Percentiles rank a stretch among this genome's conserved stretches.
Conservation (phyloP, 2,888 invertebrate genomes). For the Philereme transversata region DNA sequence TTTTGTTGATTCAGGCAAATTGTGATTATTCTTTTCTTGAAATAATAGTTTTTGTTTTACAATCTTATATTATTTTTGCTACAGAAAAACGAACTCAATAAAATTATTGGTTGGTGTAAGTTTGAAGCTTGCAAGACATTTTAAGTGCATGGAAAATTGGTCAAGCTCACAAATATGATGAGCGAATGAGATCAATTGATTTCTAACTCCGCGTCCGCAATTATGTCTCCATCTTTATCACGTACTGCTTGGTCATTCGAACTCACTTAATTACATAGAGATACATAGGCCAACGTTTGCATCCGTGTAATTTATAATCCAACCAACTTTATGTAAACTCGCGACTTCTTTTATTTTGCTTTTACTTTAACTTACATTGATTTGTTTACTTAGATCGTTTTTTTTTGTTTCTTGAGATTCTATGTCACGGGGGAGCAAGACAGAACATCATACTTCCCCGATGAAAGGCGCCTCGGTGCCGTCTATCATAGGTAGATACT, state of each 20-base stretch:
- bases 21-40: slow-evolving; percentile 10
- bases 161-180: slow-evolving; percentile 59
- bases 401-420: slow-evolving; percentile 82
- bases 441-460: slow-evolving; percentile 79
- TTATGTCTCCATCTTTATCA: slow-evolving; percentile 58
- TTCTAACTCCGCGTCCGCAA: slow-evolving; percentile 53
- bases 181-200: slow-evolving; percentile 59
- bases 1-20: slow-evolving; percentile 22
- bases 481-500: slow-evolving; percentile 80
- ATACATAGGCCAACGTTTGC: slow-evolving; percentile 43
- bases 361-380: slow-evolving; percentile 20
- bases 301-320: slow-evolving; percentile 56
- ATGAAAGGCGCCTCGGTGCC: slow-evolving; percentile 80
- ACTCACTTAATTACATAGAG: slow-evolving; percentile 54
- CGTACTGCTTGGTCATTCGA: slow-evolving; percentile 52
- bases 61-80: slow-evolving; percentile 1
- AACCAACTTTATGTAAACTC: slow-evolving; percentile 43
- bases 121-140: neutral
- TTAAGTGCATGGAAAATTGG: slow-evolving; percentile 37
- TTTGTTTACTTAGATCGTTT: slow-evolving; percentile 49
- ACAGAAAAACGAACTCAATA: neutral
- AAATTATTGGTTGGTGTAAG: neutral
- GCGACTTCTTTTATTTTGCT: slow-evolving; percentile 34
- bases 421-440: slow-evolving; percentile 83
- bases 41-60: neutral